Conservation (phyloP, 2,113 vertebrate species). For the Columba livia region DNA sequence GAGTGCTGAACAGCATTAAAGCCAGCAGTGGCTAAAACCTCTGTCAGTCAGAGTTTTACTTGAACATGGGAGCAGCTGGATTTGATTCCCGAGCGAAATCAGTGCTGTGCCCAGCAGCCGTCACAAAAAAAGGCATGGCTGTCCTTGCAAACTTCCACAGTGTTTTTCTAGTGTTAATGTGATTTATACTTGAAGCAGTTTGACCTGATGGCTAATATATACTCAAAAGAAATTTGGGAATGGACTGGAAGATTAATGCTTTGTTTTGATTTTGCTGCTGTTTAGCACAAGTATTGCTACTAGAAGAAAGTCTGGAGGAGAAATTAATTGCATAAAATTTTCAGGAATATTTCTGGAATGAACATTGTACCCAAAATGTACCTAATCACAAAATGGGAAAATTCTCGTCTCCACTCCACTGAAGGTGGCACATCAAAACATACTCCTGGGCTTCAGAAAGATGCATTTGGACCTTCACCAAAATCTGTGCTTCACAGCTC, state of each 20-base stretch:
- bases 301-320: background rate
- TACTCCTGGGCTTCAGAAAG: background rate
- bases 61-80: background rate
- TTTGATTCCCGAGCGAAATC: background rate
- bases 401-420: background rate
- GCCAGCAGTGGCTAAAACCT: background rate
- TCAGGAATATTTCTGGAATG: background rate
- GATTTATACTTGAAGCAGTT: constrained; percentile 1
- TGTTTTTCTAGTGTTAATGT: background rate
- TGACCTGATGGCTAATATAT: constrained; percentile 22
- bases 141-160: constrained; percentile 14
- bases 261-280: background rate
- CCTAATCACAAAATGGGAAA: background rate
- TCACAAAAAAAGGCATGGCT: background rate
- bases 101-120: constrained; percentile 11
- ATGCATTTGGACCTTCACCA: background rate
- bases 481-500: background rate
- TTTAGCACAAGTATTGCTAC: background rate
- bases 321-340: background rate
- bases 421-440: background rate
- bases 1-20: background rate
- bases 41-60: background rate
- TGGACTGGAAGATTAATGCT: background rate
- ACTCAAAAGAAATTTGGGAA: constrained; percentile 13
- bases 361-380: background rate